Percentiles rank a stretch among this genome's conserved stretches.
phyloP scores from a whole-genome alignment of 2,113 vertebrate genomes.

The Brachypteracias leptosomus region DNA sequence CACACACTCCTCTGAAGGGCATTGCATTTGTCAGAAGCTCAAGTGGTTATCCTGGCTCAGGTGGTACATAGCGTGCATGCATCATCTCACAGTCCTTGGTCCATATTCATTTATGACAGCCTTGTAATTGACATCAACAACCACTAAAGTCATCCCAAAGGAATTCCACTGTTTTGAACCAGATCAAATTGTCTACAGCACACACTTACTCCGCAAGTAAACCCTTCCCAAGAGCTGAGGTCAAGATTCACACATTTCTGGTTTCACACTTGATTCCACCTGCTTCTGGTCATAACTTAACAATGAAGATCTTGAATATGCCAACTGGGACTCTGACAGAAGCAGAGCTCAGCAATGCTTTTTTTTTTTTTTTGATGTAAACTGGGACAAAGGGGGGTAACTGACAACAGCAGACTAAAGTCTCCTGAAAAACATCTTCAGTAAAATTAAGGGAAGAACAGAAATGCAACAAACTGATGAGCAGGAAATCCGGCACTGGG shows the following conservation, averaged over 20 bases:
- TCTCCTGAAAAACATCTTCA: not conserved
- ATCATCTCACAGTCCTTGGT: not conserved
- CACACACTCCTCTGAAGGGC: not conserved
- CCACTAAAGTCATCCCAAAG: not conserved
- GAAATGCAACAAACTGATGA: not conserved
- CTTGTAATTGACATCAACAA: not conserved
- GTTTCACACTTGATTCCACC: not conserved
- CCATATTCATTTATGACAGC: not conserved
- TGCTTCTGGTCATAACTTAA: not conserved
- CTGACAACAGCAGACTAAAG: not conserved
- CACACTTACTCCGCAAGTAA: not conserved
- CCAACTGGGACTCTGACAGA: not conserved
- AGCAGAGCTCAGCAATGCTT: not conserved
- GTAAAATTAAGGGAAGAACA: not conserved
- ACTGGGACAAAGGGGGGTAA: not conserved
- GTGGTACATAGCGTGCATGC: accelerated
- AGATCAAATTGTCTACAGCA: not conserved
- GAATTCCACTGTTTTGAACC: not conserved
- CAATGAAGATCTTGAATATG: not conserved
- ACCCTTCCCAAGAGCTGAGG: not conserved
- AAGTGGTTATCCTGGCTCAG: not conserved
- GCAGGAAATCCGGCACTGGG: not conserved
- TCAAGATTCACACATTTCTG: not conserved
- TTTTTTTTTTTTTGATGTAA: not conserved
- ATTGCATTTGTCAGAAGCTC: not conserved